Base-by-base conservation (phyloP, 2,888 invertebrate genomes). In the Eurytoma adleriae region DNA sequence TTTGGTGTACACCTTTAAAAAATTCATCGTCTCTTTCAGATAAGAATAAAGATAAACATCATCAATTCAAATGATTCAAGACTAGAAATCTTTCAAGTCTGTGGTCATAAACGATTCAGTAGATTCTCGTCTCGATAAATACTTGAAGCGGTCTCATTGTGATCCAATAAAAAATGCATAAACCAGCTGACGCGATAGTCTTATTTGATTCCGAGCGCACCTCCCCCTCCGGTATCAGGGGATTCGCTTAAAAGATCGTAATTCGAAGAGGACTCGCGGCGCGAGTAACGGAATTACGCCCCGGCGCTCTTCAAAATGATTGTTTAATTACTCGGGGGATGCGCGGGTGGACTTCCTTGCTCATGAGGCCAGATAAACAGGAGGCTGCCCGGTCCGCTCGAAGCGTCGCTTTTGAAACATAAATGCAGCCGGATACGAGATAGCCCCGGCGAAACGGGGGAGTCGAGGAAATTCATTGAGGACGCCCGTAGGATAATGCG, bases 301-400 rank as follows among this genome's bases (percentile, higher is more conserved):
- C 64, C 64, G 13, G n/a, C 40, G 64, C 64, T 40, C 64, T 64
- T 64, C 10, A 40, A 18, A 20, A 64, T 64, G 64, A 64, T 64
- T 30, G 40, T 64, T 64, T 64, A 64, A 64, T 64, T 64, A 64
- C 64, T 40, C 40, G 40, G n/a, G 64, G 64, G 64, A 48, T 2
- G 30, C 2, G 30, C 3, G 4, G 30, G 27, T n/a, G 64, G 12
- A n/a, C 30, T n/a, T 40, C 64, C 40, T 64, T 64, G n/a, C 18
- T n/a, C 64, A 40, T 64, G 40, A 40, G 64, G 64, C 40, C 40
- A 30, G 61, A 62, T 62, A 62, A 62, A 62, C 61, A 62, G 61
- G 5, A 13, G 0, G 16, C 27, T 3, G 52, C 14, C 1, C 2
- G 16, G 14, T 52, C 14, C 52, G 12, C 3, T 16, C 16, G 52